phyloP scores from a whole-genome alignment of 2,797 vertebrate species.

The Cetoscarus ocellatus region DNA sequence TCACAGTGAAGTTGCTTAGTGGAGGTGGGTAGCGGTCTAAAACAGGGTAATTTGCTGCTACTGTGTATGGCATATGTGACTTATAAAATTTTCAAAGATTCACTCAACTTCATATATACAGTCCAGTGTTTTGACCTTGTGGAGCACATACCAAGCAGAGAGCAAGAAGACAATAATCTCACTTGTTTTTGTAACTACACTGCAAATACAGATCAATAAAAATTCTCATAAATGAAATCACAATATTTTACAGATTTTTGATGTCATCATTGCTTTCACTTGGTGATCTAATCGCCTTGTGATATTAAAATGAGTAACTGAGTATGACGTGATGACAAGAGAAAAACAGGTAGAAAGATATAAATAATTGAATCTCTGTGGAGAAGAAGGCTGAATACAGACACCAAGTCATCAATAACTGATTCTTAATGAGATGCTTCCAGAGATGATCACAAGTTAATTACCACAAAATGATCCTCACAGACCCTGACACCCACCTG shows the following conservation, averaged over 20 bases:
- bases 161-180: too few species aligned
- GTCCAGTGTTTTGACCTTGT: too few species aligned
- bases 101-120: too few species aligned
- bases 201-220: too few species aligned
- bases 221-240: conserved; percentile 19
- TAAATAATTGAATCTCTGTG: conserved; percentile 50
- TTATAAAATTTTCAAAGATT: too few species aligned
- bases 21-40: too few species aligned
- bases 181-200: too few species aligned
- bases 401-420: conserved; percentile 51
- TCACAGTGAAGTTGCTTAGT: too few species aligned
- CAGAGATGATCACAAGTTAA: conserved; percentile 51
- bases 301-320: conserved; percentile 33
- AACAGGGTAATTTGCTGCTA: too few species aligned
- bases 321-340: conserved; percentile 36
- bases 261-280: conserved; percentile 23
- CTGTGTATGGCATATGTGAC: too few species aligned
- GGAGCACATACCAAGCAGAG: too few species aligned
- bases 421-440: conserved; percentile 43
- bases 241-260: conserved; percentile 22
- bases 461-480: conserved; percentile 41
- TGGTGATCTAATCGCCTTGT: conserved; percentile 15
- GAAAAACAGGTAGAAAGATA: conserved; percentile 40
- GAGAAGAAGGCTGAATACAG: conserved; percentile 48
- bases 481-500: conserved; percentile 22